Conservation (phyloP, 2,113 vertebrate genomes). For the Engraulis encrasicolus region DNA sequence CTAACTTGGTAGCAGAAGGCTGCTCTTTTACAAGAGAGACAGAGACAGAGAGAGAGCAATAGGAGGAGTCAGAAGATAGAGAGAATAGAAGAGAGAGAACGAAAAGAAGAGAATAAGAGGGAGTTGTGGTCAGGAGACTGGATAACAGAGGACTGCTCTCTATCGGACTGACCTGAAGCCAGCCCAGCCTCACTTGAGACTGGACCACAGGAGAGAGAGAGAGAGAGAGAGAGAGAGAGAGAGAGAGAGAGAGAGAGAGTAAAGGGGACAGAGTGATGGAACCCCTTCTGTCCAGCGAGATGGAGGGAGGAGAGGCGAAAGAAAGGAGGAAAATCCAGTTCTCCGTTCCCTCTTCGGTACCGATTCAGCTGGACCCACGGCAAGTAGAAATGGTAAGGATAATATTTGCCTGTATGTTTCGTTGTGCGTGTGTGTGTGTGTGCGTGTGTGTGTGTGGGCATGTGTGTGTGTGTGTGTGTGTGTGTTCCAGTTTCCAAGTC, state of each 20-base stretch:
- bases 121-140: no score
- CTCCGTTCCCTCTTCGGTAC: constrained; percentile 81
- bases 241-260: not conserved
- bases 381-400: constrained; percentile 90
- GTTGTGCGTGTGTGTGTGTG: not conserved
- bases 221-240: not conserved
- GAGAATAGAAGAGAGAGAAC: no score
- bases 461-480: not conserved
- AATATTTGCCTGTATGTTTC: not conserved
- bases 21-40: no score
- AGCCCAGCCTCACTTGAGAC: no score
- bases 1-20: no score
- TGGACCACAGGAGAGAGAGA: not conserved
- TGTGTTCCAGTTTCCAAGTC: not conserved
- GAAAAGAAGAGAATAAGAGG: no score
- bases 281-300: constrained; percentile 27
- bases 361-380: constrained; percentile 86
- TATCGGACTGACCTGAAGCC: no score
- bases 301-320: constrained; percentile 61
- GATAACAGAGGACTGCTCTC: no score
- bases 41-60: no score
- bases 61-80: no score
- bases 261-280: not conserved
- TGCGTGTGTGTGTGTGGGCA: not conserved
- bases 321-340: constrained; percentile 87